Evolutionary conservation across 2,797 vertebrate genomes (phyloP).

Genomic region (Enteromius fasciolatus): DNA sequence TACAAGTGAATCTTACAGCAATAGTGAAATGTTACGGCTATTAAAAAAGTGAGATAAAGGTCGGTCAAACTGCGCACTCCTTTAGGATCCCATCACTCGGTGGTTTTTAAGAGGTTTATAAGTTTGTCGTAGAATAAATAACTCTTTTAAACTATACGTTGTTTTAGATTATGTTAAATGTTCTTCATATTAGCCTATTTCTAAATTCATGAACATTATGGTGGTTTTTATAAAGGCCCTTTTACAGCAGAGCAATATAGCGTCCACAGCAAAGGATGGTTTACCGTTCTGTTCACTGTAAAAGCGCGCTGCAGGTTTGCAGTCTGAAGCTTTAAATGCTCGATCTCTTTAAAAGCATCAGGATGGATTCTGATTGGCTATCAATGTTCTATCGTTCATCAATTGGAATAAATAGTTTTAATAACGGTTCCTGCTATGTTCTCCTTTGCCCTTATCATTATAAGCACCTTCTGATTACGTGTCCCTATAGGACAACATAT

Average conservation of each 20-base stretch:
- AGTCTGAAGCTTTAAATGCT: background rate
- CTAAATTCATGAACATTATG: background rate
- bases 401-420: background rate
- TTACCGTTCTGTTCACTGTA: background rate
- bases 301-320: background rate
- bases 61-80: background rate
- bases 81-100: background rate
- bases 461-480: background rate
- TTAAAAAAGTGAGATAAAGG: background rate
- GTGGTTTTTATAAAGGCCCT: background rate
- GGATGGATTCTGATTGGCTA: background rate
- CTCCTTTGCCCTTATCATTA: background rate
- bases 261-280: background rate
- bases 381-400: background rate
- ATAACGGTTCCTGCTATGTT: background rate
- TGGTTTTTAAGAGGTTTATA: background rate
- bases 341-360: background rate
- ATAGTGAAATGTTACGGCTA: background rate
- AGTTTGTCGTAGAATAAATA: background rate
- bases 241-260: background rate
- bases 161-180: background rate
- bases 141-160: background rate
- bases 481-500: too few relatives aligned
- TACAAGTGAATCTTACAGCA: slow-evolving; percentile 12
- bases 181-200: background rate